Percentiles rank a stretch among this genome's conserved stretches.
phyloP scores from a whole-genome alignment of 2,797 vertebrate species.

The Aulostomus chinensis region DNA sequence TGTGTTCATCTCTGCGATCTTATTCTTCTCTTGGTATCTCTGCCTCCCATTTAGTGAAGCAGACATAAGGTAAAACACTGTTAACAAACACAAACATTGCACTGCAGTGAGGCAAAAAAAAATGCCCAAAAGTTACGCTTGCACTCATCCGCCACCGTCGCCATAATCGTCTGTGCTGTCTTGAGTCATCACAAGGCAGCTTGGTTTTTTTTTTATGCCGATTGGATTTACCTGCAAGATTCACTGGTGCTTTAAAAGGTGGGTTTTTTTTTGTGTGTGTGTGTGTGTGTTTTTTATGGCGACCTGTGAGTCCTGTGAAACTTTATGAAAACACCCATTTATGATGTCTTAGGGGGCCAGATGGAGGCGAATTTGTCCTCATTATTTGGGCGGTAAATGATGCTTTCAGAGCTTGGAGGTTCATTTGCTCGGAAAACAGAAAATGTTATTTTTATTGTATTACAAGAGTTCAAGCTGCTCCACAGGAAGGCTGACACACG shows the following conservation, averaged over 20 bases:
- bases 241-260: no score
- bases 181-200: background rate
- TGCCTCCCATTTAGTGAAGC: background rate
- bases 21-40: background rate
- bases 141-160: background rate
- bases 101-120: no score
- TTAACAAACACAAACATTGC: slow-evolving; percentile 1
- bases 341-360: slow-evolving; percentile 32
- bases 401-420: slow-evolving; percentile 61
- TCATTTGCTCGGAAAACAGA: slow-evolving; percentile 34
- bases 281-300: no score
- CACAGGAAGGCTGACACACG: slow-evolving; percentile 5
- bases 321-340: slow-evolving; percentile 46
- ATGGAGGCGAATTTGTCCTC: slow-evolving; percentile 57
- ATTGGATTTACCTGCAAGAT: slow-evolving; percentile 32
- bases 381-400: slow-evolving; percentile 45
- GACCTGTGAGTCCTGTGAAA: slow-evolving; percentile 17
- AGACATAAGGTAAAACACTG: background rate
- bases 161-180: slow-evolving; percentile 5
- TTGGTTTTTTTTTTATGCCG: slow-evolving; percentile 32
- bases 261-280: no score
- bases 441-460: no score
- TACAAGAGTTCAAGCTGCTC: slow-evolving; percentile 13
- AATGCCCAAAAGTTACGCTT: no score
- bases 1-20: no score